phyloP scores from a whole-genome alignment of 2,797 vertebrate species.

The Mallotus villosus region DNA sequence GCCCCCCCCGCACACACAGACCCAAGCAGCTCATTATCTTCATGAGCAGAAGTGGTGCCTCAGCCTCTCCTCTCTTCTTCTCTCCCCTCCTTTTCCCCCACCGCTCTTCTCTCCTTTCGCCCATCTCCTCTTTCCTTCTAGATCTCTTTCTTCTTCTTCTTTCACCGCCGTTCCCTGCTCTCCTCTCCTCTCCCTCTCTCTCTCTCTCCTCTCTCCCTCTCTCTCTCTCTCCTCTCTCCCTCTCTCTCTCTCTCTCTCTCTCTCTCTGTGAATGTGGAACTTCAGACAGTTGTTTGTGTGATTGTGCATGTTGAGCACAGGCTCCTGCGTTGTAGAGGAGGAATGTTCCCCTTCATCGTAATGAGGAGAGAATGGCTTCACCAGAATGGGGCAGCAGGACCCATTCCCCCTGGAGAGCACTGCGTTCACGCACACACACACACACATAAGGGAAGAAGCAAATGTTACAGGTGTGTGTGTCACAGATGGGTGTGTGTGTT shows the following conservation, averaged over 20 bases:
- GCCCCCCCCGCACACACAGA: slow-evolving; percentile 1
- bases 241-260: background rate
- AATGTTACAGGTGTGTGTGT: background rate
- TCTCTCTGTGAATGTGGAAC: background rate
- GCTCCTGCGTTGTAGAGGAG: too few relatives aligned
- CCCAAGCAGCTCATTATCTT: too few relatives aligned
- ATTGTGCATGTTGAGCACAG: too few relatives aligned
- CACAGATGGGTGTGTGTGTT: background rate
- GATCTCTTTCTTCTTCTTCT: background rate
- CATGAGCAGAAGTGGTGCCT: too few relatives aligned
- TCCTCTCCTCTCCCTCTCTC: background rate
- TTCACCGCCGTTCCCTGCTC: background rate
- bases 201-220: background rate
- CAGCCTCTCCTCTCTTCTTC: background rate
- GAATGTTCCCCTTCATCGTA: too few relatives aligned
- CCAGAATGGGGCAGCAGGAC: background rate
- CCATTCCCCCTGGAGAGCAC: too few relatives aligned
- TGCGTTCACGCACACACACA: background rate
- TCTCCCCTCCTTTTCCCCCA: background rate
- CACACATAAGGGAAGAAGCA: background rate
- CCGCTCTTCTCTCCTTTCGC: background rate
- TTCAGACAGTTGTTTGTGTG: too few relatives aligned
- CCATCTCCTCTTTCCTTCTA: background rate
- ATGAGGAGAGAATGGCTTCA: too few relatives aligned
- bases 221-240: background rate